phyloP scores from a whole-genome alignment of 2,113 vertebrate species.

The Synchiropus splendidus region DNA sequence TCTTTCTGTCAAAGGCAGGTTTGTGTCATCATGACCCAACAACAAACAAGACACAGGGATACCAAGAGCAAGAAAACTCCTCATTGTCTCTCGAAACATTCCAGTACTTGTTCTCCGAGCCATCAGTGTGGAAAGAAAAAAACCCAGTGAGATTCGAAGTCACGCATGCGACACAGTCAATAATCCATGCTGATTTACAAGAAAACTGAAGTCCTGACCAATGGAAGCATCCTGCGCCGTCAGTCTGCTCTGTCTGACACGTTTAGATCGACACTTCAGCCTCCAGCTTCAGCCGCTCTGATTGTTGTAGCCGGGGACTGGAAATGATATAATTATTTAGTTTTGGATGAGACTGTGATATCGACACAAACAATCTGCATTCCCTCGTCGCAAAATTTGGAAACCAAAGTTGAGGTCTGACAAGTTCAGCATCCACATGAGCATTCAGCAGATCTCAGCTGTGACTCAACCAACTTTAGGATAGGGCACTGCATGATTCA shows the following conservation, averaged over 20 bases:
- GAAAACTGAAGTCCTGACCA: constrained; percentile 36
- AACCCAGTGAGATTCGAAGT: constrained; percentile 16
- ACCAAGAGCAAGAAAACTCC: constrained; percentile 1
- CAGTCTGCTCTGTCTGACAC: constrained; percentile 28
- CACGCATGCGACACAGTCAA: constrained; percentile 5
- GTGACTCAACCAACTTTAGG: constrained; percentile 44
- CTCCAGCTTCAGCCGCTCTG: constrained; percentile 5
- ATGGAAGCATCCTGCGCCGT: constrained; percentile 36
- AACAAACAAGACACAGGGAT: not conserved
- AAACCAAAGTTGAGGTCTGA: too few species aligned
- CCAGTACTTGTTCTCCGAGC: constrained; percentile 1
- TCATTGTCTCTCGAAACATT: not conserved
- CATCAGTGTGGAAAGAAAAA: constrained; percentile 17
- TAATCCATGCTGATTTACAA: constrained; percentile 18
- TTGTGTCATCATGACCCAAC: too few species aligned
- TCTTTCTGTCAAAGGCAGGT: too few species aligned
- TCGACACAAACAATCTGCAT: too few species aligned
- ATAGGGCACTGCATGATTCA: constrained; percentile 47
- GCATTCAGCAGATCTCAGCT: constrained; percentile 8
- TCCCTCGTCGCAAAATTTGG: too few species aligned
- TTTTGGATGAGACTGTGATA: constrained; percentile 4
- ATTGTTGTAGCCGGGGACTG: constrained; percentile 14
- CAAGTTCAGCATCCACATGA: constrained; percentile 2
- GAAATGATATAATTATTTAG: not conserved
- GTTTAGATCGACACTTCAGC: constrained; percentile 20